Base-by-base conservation (phyloP, 2,797 vertebrate genomes). In the Darevskia nairensis region DNA sequence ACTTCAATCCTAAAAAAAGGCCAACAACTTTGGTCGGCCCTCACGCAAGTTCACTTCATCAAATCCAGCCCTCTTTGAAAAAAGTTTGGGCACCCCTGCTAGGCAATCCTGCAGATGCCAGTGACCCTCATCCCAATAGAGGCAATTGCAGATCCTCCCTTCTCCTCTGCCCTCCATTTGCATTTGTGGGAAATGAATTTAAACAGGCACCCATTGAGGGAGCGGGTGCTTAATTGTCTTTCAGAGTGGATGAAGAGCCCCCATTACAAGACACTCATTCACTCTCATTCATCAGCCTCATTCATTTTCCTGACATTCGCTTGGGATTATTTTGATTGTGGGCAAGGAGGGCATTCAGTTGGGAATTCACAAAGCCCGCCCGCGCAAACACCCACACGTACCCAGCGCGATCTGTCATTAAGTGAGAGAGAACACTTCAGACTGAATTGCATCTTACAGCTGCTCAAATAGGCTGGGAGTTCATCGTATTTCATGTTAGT, bases 201-300 rank as follows among this genome's bases (percentile, higher is more conserved):
- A 44, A 80, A 80, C 76, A 86, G 95, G 19, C 92, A 86, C 87
- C 80, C 32, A 84, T 90, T 55, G 69, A 75, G 72, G 39, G 64
- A 32, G 46, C 41, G 23, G 75, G 83, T 21, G 92, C 71, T 92
- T 68, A 25, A 15, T 78, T 85, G 93, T 80, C 91, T 87, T 88
- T 71, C n/a, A 3, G 88, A 8, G 83, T 89, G 17, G 77, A 83
- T 41, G 50, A 92, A 95, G 95, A 94, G 90, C 93, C 91, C 50
- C 79, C 82, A 32, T 91, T 61, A 93, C 92, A 89, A 90, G 91
- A n/a, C 27, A 76, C 90, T 90, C 94, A 94, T 95, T 96, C 96
- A 95, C 86, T 90, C 89, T 23, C 8, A 6, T 9, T 64, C 95
- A 95, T 95, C 95, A 94, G 95, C 84, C 86, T 89, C 77, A 35